A percentile compares a stretch with the other conserved stretches of the same genome.
These are phyloP conservation scores for Anastatus disparis DNA, from an alignment of 1,140 invertebrate genomes.

Conservation along the genomic window DNA sequence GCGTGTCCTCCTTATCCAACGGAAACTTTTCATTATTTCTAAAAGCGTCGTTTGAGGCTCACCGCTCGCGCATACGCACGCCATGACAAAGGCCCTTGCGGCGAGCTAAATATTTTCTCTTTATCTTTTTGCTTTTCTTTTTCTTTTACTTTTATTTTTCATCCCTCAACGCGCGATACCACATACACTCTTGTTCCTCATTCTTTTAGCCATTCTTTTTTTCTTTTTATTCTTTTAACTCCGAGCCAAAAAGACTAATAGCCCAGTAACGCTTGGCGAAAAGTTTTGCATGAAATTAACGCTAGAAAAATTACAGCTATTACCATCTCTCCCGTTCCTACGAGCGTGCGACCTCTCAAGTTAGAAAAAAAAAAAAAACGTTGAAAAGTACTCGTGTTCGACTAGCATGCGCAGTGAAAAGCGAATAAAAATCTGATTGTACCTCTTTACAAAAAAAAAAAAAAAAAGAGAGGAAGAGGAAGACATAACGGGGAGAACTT, in stretches of 20 bases:
- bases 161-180: background rate
- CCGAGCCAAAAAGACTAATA: slow-evolving; percentile 39
- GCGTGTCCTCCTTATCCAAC: too few relatives aligned
- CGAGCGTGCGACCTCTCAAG: too few relatives aligned
- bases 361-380: too few relatives aligned
- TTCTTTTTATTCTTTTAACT: too few relatives aligned
- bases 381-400: background rate
- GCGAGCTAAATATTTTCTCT: slow-evolving; percentile 4
- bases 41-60: too few relatives aligned
- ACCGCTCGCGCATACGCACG: background rate
- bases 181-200: too few relatives aligned
- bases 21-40: too few relatives aligned
- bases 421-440: slow-evolving; percentile 27
- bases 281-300: slow-evolving; percentile 57
- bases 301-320: slow-evolving; percentile 55
- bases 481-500: background rate
- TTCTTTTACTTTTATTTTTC: background rate
- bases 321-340: slow-evolving; percentile 27
- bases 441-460: too few relatives aligned
- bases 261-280: slow-evolving; percentile 37
- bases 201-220: too few relatives aligned
- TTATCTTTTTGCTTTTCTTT: background rate
- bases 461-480: slow-evolving; percentile 16
- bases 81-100: background rate
- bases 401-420: too few relatives aligned